Conservation (phyloP, 1,140 invertebrate species). For the Drosophila ohnishii region DNA sequence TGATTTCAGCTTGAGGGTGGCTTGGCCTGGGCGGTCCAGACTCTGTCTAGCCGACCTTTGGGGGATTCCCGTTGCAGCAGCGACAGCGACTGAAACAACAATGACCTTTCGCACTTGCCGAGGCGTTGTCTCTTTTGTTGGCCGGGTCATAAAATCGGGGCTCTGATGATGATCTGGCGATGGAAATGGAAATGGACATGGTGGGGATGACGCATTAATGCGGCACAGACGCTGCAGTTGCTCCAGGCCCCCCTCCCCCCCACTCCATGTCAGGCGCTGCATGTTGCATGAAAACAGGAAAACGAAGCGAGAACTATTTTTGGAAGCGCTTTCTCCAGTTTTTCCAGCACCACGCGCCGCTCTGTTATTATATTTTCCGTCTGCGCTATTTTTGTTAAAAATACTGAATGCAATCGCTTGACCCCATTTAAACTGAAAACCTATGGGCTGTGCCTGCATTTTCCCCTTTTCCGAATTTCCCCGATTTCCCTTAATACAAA, state of each 20-base stretch:
- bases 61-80: conserved; percentile 22
- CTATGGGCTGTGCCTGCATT: conserved; percentile 39
- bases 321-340: conserved; percentile 38
- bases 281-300: conserved; percentile 43
- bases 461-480: conserved; percentile 1
- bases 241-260: background rate
- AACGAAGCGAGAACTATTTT: conserved; percentile 48
- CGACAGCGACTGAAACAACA: conserved; percentile 17
- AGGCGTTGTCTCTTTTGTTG: conserved; percentile 55
- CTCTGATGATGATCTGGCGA: conserved; percentile 12
- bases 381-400: conserved; percentile 70
- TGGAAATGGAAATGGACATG: conserved; percentile 22
- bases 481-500: conserved; percentile 31
- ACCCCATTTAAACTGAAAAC: conserved; percentile 70
- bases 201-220: conserved; percentile 66
- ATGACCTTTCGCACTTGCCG: conserved; percentile 52
- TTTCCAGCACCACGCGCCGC: conserved; percentile 16
- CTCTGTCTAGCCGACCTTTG: conserved; percentile 31
- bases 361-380: conserved; percentile 66
- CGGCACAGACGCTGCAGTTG: conserved; percentile 58
- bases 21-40: no score
- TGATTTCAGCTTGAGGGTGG: no score
- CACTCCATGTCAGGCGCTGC: background rate
- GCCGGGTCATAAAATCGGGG: conserved; percentile 6
- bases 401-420: conserved; percentile 70